Conservation (phyloP, 92 coral and sea anemone species). For the Galaxea fascicularis region DNA sequence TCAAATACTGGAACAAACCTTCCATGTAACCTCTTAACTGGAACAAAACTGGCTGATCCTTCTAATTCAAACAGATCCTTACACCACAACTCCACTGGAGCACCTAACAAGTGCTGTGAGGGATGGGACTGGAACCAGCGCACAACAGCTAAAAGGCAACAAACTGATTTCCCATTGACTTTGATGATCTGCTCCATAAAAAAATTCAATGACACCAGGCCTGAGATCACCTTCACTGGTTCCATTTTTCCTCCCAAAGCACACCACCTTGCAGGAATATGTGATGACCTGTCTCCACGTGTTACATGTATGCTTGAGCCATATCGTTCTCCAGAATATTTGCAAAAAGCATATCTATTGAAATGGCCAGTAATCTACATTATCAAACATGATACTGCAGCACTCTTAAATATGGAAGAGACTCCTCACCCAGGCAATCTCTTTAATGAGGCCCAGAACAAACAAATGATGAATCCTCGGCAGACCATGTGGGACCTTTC, state of each 20-base stretch:
- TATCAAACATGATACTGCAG: slow-evolving; percentile 49
- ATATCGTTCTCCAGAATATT: slow-evolving; percentile 43
- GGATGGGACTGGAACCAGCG: slow-evolving; percentile 69
- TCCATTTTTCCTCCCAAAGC: slow-evolving; percentile 62
- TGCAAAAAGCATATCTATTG: slow-evolving; percentile 41
- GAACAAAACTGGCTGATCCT: slow-evolving; percentile 72
- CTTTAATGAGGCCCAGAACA: slow-evolving; percentile 32
- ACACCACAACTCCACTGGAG: slow-evolving; percentile 74
- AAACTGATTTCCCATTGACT: slow-evolving; percentile 42
- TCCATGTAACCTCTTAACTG: slow-evolving; percentile 63
- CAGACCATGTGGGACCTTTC: slow-evolving; percentile 30
- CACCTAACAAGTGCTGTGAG: slow-evolving; percentile 42
- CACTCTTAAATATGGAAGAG: slow-evolving; percentile 44
- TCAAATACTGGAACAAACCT: slow-evolving; percentile 62
- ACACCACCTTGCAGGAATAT: slow-evolving; percentile 72
- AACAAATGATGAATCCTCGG: slow-evolving; percentile 8
- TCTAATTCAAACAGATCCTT: slow-evolving; percentile 64
- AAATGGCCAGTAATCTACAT: slow-evolving; percentile 60
- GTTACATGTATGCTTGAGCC: slow-evolving; percentile 45
- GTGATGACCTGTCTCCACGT: slow-evolving; percentile 62
- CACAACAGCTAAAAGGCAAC: slow-evolving; percentile 65
- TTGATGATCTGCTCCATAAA: slow-evolving; percentile 59
- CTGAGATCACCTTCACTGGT: slow-evolving; percentile 64
- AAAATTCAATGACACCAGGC: slow-evolving; percentile 72
- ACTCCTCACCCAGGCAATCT: slow-evolving; percentile 40